Evolutionary conservation across 1,140 invertebrate species (phyloP), one percentile per base, ranked within the genome.

Genomic region (Maconellicoccus hirsutus): DNA sequence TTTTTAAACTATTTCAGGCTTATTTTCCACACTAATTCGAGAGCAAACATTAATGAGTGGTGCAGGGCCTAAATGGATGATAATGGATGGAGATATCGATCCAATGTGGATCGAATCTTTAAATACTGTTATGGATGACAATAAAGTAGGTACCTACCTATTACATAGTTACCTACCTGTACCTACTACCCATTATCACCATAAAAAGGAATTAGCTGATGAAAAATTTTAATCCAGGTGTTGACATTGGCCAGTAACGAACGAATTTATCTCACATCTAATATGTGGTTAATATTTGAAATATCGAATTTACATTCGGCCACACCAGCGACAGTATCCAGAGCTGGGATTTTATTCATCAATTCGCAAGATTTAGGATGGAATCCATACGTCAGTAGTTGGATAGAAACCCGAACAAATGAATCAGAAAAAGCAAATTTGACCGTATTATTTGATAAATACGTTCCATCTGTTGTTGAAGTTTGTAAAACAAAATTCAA

Each of bases 31-130:
- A 0, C 86, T 96, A 25, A 96, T 98, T 89, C 82, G 94, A 75
- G 93, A 96, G 76, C 90, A 96, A 82, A 91, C 90, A 0, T 95
- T 96, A 78, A 85, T 92, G 84, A 79, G 84, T 0, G 88, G 88
- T 0, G 87, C 91, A 76, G 90, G 90, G 38, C 92, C 93, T 0
- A 96, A 96, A 78, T 98, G 95, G 95, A 94, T 98, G 75, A 88
- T 98, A 1, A 83, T 98, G 19, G 95, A 98, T 78, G 94, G 94
- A 33, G 94, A 98, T 78, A 96, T 97, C 76, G 94, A 97, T 84
- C 94, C 94, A 0, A 95, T 96, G 92, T 96, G 93, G 94, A 96
- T 96, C 76, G 93, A 96, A 81, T 94, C 92, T 1, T 83, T 96
- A 0, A 96, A 96, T 76, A 91, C 89, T 1, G 81, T 92, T 12